phyloP scores from a whole-genome alignment of 2,888 invertebrate genomes.

The Megastigmus dorsalis region DNA sequence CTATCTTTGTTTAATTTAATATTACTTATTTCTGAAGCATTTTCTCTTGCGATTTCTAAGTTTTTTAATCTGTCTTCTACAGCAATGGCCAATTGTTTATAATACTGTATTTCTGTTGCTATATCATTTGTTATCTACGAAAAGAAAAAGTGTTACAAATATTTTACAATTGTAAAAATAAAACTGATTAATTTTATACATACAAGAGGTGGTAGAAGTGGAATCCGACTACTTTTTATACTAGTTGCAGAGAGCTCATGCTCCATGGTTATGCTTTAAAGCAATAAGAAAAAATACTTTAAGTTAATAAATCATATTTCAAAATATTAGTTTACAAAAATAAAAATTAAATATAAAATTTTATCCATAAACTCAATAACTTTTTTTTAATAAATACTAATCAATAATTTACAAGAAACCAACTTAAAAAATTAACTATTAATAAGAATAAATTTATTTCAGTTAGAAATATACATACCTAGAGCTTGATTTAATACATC shows the following conservation, averaged over 20 bases:
- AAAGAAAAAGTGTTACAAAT: slow-evolving; percentile 49
- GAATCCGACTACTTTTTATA: slow-evolving; percentile 83
- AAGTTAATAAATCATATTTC: background rate
- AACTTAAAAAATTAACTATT: background rate
- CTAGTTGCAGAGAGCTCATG: slow-evolving; percentile 59
- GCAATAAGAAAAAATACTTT: background rate
- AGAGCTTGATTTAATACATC: slow-evolving; percentile 1
- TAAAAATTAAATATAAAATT: background rate
- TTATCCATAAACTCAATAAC: background rate
- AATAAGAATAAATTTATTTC: background rate
- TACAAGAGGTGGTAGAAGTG: slow-evolving; percentile 86
- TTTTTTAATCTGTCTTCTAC: slow-evolving; percentile 78
- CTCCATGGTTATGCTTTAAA: slow-evolving; percentile 37
- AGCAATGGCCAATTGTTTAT: slow-evolving; percentile 81
- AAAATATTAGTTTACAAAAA: background rate
- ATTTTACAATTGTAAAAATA: too few species aligned
- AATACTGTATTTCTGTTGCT: slow-evolving; percentile 80
- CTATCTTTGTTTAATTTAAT: slow-evolving; percentile 14
- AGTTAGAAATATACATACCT: slow-evolving; percentile 11
- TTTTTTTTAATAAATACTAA: too few species aligned
- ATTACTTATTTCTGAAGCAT: slow-evolving; percentile 28
- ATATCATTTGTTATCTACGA: slow-evolving; percentile 81
- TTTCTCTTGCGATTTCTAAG: slow-evolving; percentile 53
- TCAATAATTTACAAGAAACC: background rate
- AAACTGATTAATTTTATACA: slow-evolving; percentile 73